Evolutionary conservation across 2,797 vertebrate genomes (phyloP), one percentile per base, ranked within the genome.

Genomic region (Sebastes kiyomatsui): DNA sequence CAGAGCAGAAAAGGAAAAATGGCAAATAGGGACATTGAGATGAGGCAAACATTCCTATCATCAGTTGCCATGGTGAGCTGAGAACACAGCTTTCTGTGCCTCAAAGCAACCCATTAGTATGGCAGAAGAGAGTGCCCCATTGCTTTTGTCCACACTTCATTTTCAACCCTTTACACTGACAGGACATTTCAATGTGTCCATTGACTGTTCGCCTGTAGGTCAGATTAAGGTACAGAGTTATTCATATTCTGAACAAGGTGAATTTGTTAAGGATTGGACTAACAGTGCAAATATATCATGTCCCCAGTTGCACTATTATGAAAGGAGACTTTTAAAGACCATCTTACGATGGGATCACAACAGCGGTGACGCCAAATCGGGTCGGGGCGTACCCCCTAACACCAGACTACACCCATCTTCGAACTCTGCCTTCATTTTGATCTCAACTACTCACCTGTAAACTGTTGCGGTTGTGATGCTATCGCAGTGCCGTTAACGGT

Each of bases 51-150:
- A 89, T 77, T 83, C 66, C 77, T 67, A 80, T 91, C 77, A 81
- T 85, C 87, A 82, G 89, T 92, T 93, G 69, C 90, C 88, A 92
- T 92, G 87, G 91, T 88, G 89, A 92, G 75, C 67, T 67, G 79
- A 75, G 82, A 90, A 80, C 67, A 79, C 67, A 74, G 72, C 75
- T 83, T 74, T 80, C 72, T 76, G 54, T 82, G 66, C 58, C 68
- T 85, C 67, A 91, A 85, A 87, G 72, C 65, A 88, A 75, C 82
- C 84, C 68, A 91, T 89, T 90, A 90, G 75, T 86, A 80, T 80
- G 67, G 78, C 33, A 71, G 72, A 60, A 30, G 22, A 82, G 79
- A 82, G 74, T 60, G 70, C 14, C 62, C 54, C 62, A 66, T 74
- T 83, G 71, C 81, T 80, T 76, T 73, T 81, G 66, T 79, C 71